Evolutionary conservation across 92 coral and sea anemone genomes (phyloP), one percentile per base, ranked within the genome.

Genomic region (Palythoa caribaeorum): DNA sequence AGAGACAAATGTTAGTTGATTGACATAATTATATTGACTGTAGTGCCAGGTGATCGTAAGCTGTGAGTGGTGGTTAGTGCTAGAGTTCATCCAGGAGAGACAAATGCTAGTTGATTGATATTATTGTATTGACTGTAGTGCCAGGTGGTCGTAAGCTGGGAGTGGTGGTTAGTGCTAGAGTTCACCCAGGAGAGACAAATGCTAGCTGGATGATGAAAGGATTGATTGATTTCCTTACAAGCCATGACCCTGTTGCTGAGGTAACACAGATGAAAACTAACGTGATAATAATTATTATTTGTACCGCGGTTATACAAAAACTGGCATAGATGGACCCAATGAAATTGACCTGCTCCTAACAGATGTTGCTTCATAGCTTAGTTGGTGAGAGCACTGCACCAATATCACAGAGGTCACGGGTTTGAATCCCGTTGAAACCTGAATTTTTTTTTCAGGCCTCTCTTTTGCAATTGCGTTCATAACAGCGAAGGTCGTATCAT

Each of bases 131-230:
- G 20, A 38, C 20, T 80, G 38, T 77, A 97, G 99, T 92, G 55
- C 90, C 98, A 13, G 94, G 92, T 73, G 89, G 87, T 70, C 92
- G 91, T 87, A 97, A 97, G 91, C 91, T 93, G 40, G 99, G 99
- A 59, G 99, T 97, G 76, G 99, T 97, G 50, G 86, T 97, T 9
- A 97, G 98, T 68, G 99, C 98, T 73, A 93, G 99, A 28, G 99
- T 97, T 51, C 99, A 97, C 84, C 99, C 99, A 12, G 99, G 99
- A 13, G 99, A 97, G 93, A 97, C 99, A 17, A 97, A 97, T 79
- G 99, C 99, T 9, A 97, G 99, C 65, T 97, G 99, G 99, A 95
- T 97, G 99, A 94, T 97, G 99, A 97, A 97, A 84, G 99, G 99
- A 19, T 90, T 97, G 84, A 69, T 97, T 84, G 99, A 97, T 91